Base-by-base conservation (phyloP, 2,888 invertebrate species). In the Anoncus sp. region DNA sequence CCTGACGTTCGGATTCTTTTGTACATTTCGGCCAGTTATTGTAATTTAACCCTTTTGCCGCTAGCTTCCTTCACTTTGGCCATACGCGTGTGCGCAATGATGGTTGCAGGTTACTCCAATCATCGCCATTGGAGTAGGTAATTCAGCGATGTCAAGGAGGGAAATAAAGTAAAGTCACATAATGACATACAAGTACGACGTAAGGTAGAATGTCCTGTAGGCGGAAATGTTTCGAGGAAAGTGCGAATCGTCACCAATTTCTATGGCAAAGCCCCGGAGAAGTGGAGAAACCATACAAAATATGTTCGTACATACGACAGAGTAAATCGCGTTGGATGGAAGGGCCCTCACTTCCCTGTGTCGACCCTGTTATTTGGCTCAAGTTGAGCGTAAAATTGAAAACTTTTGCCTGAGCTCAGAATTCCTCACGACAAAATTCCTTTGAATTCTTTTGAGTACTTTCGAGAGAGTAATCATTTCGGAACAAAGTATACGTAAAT, bases 341-440 rank as follows among this genome's bases (percentile, higher is more conserved):
- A 31, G 4, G 7, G 31, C 31, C 4, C 31, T 31, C 31, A 31
- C 31, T 31, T 31, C 31, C 16, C 38, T 51, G 24, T 27, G 43
- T 35, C 35, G 35, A 5, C 43, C 40, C 43, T 31, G 24, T 80
- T 75, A 72, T 75, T 75, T 69, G 60, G 55, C 40, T 80, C 51
- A 60, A 47, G 16, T 57, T 70, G 40, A 81, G 62, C 65, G 53
- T 70, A 45, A 70, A 73, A 81, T 81, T 70, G 59, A 73, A 31
- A 3, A 3, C 7, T 31, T 31, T 31, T 31, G 31, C 4, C 31
- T 31, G 4, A 7, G 31, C 31, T 31, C 31, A 31, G 31, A 7
- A 31, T 3, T 31, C 71, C 51, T 20, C n/a, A 69, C 16, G 40
- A 49, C 53, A 9, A 22, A 20, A 31, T 40, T 16, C 31, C n/a